Base-by-base conservation (phyloP, 1,140 invertebrate genomes). In the Pachypsylla venusta region DNA sequence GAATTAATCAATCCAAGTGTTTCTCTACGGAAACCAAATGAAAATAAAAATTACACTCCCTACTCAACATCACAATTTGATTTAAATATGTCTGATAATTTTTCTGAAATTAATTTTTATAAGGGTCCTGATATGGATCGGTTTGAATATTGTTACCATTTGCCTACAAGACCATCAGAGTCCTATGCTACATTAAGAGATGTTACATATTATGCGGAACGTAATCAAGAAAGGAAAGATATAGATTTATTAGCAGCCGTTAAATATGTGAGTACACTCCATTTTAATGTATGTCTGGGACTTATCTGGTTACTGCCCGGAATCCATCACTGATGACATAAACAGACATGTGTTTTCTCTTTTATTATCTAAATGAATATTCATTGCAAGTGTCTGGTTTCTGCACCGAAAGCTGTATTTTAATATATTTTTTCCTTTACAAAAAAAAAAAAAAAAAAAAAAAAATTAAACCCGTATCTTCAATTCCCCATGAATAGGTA, bases 251-350 rank as follows among this genome's bases (percentile, higher is more conserved):
- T 48, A 22, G 42, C 22, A 19, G 42, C 42, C 5, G 42, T 48
- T 22, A 48, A 48, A 48, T 19, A 48, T 48, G 42, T 48, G 22
- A 48, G 42, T 35, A n/a, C n/a, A n/a, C n/a, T n/a, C n/a, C n/a
- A n/a, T n/a, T n/a, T n/a, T n/a, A n/a, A n/a, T n/a, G n/a, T n/a
- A n/a, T n/a, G n/a, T n/a, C n/a, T n/a, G n/a, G n/a, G n/a, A n/a
- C n/a, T n/a, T n/a, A n/a, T n/a, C n/a, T n/a, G n/a, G n/a, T n/a
- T n/a, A n/a, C n/a, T n/a, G n/a, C n/a, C n/a, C n/a, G n/a, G n/a
- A n/a, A n/a, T n/a, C n/a, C n/a, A n/a, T n/a, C n/a, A n/a, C n/a
- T n/a, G n/a, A n/a, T n/a, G n/a, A n/a, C n/a, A n/a, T n/a, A n/a
- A n/a, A n/a, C n/a, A n/a, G n/a, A n/a, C n/a, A n/a, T n/a, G n/a